Base-by-base conservation (phyloP, 2,113 vertebrate species). In the Canis aureus region DNA sequence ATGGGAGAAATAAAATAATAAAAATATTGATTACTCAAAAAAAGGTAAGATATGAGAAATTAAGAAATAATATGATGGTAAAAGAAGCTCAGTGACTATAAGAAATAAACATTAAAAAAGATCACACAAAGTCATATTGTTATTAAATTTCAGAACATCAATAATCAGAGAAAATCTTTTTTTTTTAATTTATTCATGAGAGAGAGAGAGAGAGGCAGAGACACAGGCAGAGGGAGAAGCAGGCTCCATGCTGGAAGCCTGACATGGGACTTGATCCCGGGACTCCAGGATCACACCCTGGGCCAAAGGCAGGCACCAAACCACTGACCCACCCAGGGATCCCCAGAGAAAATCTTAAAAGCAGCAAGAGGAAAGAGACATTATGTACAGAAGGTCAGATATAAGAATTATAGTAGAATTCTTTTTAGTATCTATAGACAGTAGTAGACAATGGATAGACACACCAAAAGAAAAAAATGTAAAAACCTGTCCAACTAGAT, bases 91-190 rank as follows among this genome's bases (percentile, higher is more conserved):
- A 57, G 11, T 32, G n/a, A 67, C 62, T 67, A 27, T 25, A 94
- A 10, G 38, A 25, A 97, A 59, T 82, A 97, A 93, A 69, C 32
- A 87, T 79, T 51, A 89, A 79, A 17, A 59, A 84, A 88, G 88
- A 51, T n/a, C 57, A 92, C 11, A 57, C 6, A 60, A 55, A 43
- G n/a, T 5, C 49, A 49, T 16, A 32, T 22, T 60, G 17, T 64
- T 86, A n/a, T 87, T 92, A 73, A 92, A 64, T 73, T 73, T 87
- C 27, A 62, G 43, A 53, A 91, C 32, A 86, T 5, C 69, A 67
- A n/a, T 69, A n/a, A 79, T 51, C 29, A 86, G 86, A 51, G n/a
- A 86, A 85, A 91, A 71, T 71, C 29, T 78, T 95, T 43, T 43
- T 43, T 43, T 43, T 43, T 7, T 0, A 43, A 43, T 43, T 43